Evolutionary conservation across 2,113 vertebrate species (phyloP).

Genomic region (Prietella phreatophila): DNA sequence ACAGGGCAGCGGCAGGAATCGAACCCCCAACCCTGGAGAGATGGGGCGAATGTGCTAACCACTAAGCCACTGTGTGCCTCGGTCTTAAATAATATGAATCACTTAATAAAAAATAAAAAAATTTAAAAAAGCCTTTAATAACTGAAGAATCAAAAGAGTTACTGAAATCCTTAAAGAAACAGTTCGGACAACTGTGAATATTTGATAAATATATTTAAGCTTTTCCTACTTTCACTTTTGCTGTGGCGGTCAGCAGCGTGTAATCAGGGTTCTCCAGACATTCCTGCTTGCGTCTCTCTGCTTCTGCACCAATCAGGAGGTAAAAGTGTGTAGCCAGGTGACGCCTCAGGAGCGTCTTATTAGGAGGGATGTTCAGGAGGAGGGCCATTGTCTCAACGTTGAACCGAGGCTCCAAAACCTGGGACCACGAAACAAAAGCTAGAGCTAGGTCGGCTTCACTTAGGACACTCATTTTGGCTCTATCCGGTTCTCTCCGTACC

Average conservation of each 20-base stretch:
- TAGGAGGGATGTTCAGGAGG: conserved; percentile 92
- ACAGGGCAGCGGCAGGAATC: too few species aligned
- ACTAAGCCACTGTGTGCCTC: too few species aligned
- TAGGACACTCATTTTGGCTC: neutral
- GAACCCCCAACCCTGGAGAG: too few species aligned
- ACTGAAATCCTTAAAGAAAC: neutral
- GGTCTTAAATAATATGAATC: neutral
- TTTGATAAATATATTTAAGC: neutral
- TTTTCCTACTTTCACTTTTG: conserved; percentile 86
- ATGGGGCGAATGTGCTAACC: too few species aligned
- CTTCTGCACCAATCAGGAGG: conserved; percentile 86
- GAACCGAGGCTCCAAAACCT: conserved; percentile 96
- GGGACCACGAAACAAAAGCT: neutral
- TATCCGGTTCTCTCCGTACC: conserved; percentile 70
- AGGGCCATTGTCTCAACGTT: conserved; percentile 95
- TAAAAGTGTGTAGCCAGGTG: conserved; percentile 96
- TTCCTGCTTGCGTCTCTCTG: conserved; percentile 87
- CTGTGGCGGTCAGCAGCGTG: conserved; percentile 85
- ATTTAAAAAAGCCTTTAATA: neutral
- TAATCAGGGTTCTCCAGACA: conserved; percentile 91
- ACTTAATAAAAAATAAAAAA: neutral
- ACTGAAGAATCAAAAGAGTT: neutral
- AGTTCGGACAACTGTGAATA: neutral
- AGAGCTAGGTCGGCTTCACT: neutral
- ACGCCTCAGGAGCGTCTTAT: conserved; percentile 89